phyloP scores from a whole-genome alignment of 1,140 invertebrate genomes.

The Berghia stephanieae region DNA sequence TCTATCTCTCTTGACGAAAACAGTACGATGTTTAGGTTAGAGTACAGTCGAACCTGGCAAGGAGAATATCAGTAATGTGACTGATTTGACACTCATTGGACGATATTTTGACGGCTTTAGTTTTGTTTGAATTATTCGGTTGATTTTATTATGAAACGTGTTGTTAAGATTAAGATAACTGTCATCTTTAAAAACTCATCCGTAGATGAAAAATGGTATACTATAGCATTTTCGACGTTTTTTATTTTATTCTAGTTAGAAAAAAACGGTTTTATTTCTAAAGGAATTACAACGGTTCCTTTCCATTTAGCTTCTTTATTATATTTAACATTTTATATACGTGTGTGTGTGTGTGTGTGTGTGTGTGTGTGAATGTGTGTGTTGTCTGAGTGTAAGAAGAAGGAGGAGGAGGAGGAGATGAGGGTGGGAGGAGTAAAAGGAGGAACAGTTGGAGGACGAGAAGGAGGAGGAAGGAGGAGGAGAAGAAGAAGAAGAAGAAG shows the following conservation, averaged over 20 bases:
- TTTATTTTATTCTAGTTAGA: not conserved
- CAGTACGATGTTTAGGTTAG: too few relatives aligned
- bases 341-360: not conserved
- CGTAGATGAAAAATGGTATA: not conserved
- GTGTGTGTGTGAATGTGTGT: constrained; percentile 9
- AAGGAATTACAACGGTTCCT: too few relatives aligned
- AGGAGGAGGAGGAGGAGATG: not conserved
- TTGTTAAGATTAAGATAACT: too few relatives aligned
- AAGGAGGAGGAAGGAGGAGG: not conserved
- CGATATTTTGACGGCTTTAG: too few relatives aligned
- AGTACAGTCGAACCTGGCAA: too few relatives aligned
- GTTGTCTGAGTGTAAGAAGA: not conserved
- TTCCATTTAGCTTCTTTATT: too few relatives aligned
- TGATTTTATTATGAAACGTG: too few relatives aligned
- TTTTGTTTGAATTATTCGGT: too few relatives aligned
- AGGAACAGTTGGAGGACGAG: not conserved
- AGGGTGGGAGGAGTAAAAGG: not conserved
- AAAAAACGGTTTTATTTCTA: too few relatives aligned
- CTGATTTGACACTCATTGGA: too few relatives aligned
- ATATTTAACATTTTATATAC: not conserved
- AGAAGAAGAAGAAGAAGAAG: not conserved
- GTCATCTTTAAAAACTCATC: not conserved
- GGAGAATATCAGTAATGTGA: too few relatives aligned
- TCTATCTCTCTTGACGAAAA: too few relatives aligned
- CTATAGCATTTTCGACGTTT: not conserved